Conservation (phyloP, 2,113 vertebrate species). For the Ageneiosus marmoratus region DNA sequence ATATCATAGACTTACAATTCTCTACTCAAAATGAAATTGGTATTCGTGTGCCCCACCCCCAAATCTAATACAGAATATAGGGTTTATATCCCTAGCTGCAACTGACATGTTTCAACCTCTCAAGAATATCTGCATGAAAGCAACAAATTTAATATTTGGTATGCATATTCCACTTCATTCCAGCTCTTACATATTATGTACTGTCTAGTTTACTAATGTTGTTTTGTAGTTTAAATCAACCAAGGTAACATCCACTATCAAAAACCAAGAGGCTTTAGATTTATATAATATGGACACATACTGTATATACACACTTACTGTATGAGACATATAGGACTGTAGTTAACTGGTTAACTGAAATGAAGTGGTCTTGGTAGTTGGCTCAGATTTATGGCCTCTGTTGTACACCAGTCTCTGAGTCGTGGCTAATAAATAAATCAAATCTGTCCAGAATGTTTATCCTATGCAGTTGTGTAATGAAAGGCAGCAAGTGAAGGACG, state of each 20-base stretch:
- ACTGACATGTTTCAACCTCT: too few species aligned
- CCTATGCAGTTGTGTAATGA: background rate
- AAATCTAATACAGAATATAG: too few species aligned
- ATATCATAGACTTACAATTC: too few species aligned
- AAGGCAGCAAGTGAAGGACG: conserved; percentile 5
- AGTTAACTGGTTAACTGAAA: background rate
- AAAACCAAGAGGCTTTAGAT: background rate
- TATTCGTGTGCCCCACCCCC: too few species aligned
- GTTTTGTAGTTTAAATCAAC: background rate
- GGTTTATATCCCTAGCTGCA: too few species aligned
- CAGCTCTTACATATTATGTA: too few species aligned
- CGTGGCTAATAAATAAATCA: conserved; percentile 21
- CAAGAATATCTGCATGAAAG: too few species aligned
- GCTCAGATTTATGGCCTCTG: background rate
- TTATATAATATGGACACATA: background rate
- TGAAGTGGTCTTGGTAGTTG: background rate
- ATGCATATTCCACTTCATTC: too few species aligned
- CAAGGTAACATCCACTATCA: background rate
- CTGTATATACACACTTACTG: conserved; percentile 3
- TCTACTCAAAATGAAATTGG: too few species aligned
- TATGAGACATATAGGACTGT: background rate
- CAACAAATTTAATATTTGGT: too few species aligned
- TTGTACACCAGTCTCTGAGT: conserved; percentile 5
- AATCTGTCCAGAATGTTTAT: conserved; percentile 13
- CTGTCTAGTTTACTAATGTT: too few species aligned